phyloP scores from a whole-genome alignment of 2,888 invertebrate species.

The Brenthis daphne region DNA sequence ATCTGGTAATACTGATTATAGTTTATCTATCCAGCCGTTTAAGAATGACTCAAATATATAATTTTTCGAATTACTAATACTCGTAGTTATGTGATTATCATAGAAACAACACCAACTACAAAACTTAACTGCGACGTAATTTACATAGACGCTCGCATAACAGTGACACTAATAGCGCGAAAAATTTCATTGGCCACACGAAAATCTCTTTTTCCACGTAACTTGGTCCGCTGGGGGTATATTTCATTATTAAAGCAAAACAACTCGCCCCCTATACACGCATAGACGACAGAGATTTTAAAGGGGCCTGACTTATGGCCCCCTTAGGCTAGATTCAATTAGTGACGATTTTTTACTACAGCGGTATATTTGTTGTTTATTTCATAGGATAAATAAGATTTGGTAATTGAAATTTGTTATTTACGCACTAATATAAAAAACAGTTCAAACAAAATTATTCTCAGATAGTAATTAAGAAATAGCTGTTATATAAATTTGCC shows the following conservation, averaged over 20 bases:
- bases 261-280: conserved; percentile 56
- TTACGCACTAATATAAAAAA: too few species aligned
- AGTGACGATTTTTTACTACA: conserved; percentile 7
- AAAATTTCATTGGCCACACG: conserved; percentile 29
- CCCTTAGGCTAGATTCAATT: conserved; percentile 62
- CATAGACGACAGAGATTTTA: conserved; percentile 51
- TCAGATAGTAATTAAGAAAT: too few species aligned
- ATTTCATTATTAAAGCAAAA: conserved; percentile 62
- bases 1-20: too few species aligned
- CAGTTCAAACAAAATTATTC: too few species aligned
- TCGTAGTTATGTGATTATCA: too few species aligned
- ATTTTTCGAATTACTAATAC: too few species aligned
- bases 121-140: conserved; percentile 1
- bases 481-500: too few species aligned
- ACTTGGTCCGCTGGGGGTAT: conserved; percentile 52
- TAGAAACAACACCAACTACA: neutral
- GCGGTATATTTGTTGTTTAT: conserved; percentile 5
- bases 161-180: conserved; percentile 29
- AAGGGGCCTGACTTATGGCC: conserved; percentile 52
- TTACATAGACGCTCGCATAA: conserved; percentile 15
- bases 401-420: too few species aligned
- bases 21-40: too few species aligned
- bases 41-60: too few species aligned
- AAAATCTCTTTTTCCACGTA: conserved; percentile 43
- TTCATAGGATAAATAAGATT: neutral